Base-by-base conservation (phyloP, 2,888 invertebrate species). In the Koerneria pararmatus region DNA sequence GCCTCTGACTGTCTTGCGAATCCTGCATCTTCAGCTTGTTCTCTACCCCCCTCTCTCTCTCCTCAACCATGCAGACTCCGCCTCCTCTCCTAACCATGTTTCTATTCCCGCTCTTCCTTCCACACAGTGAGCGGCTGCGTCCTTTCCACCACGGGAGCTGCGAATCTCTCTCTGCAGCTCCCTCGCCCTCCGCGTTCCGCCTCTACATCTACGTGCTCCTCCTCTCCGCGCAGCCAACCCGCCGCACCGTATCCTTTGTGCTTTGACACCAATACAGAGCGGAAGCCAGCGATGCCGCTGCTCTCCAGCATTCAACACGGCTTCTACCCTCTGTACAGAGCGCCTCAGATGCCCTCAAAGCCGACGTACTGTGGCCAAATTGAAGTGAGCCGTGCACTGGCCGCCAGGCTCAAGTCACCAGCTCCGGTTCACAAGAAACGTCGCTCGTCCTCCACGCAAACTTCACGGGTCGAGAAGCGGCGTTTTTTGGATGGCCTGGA, bases 351-450 rank as follows among this genome's bases (percentile, higher is more conserved):
- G 68, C 24, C 69, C 66, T 31, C 69, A 65, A 15, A 61, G 68
- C 4, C 67, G 65, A 57, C 71, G 71, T 24, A 65, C 71, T 1
- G 67, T 62, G 22, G 60, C 64, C 22, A 65, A 68, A 4, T 61
- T 65, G 41, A 65, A 67, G 48, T 62, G 64, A 29, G 51, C 68
- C 48, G 67, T 65, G 54, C 56, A 60, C 27, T 35, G 60, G 41
- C 56, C 58, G 53, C 41, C 62, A 22, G n/a, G n/a, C n/a, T n/a
- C n/a, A n/a, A n/a, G n/a, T n/a, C n/a, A n/a, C 46, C 61, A 5
- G 63, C 65, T 1, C 22, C 58, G 6, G 56, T 32, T 49, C 49
- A 46, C 4, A n/a, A 11, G 46, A 41, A 41, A n/a, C 11, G 46
- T 11, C 11, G 46, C 11, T 41, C 46, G 46, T 41, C 46, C 46